Percentiles rank a stretch among this genome's conserved stretches.
Conservation (phyloP, 2,113 vertebrate genomes). For the Brachirus orientalis region DNA sequence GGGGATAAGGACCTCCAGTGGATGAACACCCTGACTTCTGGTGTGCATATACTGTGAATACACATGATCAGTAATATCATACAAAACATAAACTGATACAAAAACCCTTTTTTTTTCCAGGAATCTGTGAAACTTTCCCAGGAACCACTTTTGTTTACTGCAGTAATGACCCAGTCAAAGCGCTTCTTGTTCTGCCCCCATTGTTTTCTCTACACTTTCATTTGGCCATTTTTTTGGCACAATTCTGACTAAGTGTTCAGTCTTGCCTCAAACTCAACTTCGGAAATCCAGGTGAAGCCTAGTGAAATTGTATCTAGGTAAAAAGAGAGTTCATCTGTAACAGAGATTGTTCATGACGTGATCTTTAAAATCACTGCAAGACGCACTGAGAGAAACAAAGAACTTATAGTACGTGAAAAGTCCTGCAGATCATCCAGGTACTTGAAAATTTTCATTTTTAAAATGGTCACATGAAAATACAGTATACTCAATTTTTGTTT, state of each 20-base stretch:
- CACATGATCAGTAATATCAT: constrained; percentile 42
- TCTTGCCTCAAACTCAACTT: constrained; percentile 32
- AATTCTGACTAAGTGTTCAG: constrained; percentile 15
- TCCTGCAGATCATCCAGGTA: neutral
- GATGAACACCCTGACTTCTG: constrained; percentile 29
- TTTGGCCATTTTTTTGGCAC: constrained; percentile 4
- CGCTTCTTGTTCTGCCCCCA: constrained; percentile 1
- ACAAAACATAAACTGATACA: constrained; percentile 28
- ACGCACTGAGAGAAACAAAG: constrained; percentile 15
- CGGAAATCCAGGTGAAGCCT: constrained; percentile 16
- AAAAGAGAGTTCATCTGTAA: constrained; percentile 22
- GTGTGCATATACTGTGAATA: constrained; percentile 24
- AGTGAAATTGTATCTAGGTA: constrained; percentile 29
- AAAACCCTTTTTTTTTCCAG: neutral
- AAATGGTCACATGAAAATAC: too few species aligned
- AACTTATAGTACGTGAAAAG: neutral
- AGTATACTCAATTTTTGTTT: too few species aligned
- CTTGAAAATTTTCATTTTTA: too few species aligned
- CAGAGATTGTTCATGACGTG: constrained; percentile 16
- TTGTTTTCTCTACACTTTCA: constrained; percentile 11
- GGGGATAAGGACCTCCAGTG: constrained; percentile 52
- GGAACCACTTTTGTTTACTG: constrained; percentile 9
- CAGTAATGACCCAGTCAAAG: constrained; percentile 1
- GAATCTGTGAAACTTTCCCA: constrained; percentile 28
- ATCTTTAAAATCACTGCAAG: constrained; percentile 6